Base-by-base conservation (phyloP, 2,888 invertebrate species). In the Eupithecia insigniata region DNA sequence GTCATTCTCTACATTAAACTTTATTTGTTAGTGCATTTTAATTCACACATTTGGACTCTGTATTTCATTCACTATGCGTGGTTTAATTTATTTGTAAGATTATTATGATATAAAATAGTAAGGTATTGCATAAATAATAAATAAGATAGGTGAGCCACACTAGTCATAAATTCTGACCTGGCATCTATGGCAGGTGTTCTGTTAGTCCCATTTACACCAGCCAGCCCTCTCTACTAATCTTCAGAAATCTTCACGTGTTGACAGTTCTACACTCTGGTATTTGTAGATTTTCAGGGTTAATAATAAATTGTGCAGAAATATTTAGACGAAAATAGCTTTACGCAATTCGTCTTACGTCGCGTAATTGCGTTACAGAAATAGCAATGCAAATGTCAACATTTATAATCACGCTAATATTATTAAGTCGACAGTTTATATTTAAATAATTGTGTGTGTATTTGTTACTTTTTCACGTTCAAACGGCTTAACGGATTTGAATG, bases 241-340 rank as follows among this genome's bases (percentile, higher is more conserved):
- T 62, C n/a, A n/a, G 32, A 32, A 14, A 32, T 62, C 32, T 34
- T 62, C 32, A 7, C 32, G 18, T n/a, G 61, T 62, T 34, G 61
- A 62, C 61, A 62, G 32, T 32, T 62, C 30, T 61, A 61, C 30
- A 58, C 60, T 28, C 30, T 60, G 60, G 30, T 60, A 32, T 60
- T 62, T 62, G 32, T 12, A 34, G 61, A 60, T 60, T 64, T 51
- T 66, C 66, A 22, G 39, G 51, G 39, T 62, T 71, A 79, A 77
- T 75, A 77, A 80, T 78, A 79, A 76, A 76, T 76, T 39, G 46
- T 51, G 55, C 78, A 75, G 72, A 81, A 83, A 83, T 82, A 75
- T 76, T 34, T 32, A 76, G 65, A 72, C 78, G 69, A 79, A 83
- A 82, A 80, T 85, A 82, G 75, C 61, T 82, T 80, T 76, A 79